Evolutionary conservation across 2,888 invertebrate species (phyloP), one percentile per base, ranked within the genome.

Genomic region (Belgica antarctica): DNA sequence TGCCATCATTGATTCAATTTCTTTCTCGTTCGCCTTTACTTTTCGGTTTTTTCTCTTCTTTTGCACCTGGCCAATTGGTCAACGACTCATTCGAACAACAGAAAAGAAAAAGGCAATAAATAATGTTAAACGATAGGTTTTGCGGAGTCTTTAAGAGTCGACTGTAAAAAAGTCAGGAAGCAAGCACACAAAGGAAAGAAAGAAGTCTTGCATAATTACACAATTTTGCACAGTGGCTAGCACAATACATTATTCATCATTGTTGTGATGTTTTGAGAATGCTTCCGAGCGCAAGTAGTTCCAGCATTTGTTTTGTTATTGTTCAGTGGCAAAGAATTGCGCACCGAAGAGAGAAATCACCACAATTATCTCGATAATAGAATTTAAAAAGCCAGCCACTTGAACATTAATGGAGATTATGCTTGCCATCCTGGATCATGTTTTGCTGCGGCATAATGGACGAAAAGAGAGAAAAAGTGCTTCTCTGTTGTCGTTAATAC

Each of bases 171-270:
- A n/a, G n/a, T n/a, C n/a, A n/a, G n/a, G n/a, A n/a, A n/a, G n/a
- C n/a, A 24, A 22, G 41, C 8, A 36, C 28, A 17, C 10, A 63
- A 24, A 22, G 57, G 68, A 25, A 52, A 17, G 12, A 17, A 52
- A 47, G 28, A 22, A 41, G 68, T 12, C 57, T 8, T 68, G 68
- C 28, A 68, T 57, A 68, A 68, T 68, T 68, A 52, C 31, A 68
- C 28, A 68, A 68, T 68, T 68, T 57, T 57, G 68, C 68, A 68
- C 68, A 68, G 68, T 68, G 68, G 47, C 68, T 34, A 57, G n/a
- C n/a, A 68, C 52, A 68, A 68, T 52, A 27, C 28, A 66, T 52
- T 52, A 66, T 63, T 63, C 63, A 63, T 41, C n/a, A 15, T 12
- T 57, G 57, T 36, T 63, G 22, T 27, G 36, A 1, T 22, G 19